These are phyloP conservation scores for Grus americana DNA, from an alignment of 2,113 vertebrate species.

Conservation along the genomic window DNA sequence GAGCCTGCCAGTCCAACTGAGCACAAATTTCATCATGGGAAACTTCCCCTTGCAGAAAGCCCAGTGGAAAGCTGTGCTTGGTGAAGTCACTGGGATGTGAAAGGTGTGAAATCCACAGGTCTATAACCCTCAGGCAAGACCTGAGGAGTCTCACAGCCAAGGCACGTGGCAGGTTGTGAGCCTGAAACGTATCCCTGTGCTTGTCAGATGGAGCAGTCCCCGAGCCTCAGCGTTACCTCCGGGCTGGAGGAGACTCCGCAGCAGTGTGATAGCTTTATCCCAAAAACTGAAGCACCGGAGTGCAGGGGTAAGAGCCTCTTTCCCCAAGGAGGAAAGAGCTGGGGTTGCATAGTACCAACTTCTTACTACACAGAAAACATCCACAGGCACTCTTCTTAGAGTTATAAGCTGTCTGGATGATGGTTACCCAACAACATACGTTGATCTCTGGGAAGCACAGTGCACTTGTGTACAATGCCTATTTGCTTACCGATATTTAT, in stretches of 20 bases:
- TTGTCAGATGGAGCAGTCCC: not conserved
- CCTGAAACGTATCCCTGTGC: accelerated
- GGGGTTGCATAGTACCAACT: not conserved
- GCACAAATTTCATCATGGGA: not conserved
- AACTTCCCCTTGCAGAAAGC: not conserved
- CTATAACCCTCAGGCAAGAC: not conserved
- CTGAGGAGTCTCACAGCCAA: not conserved
- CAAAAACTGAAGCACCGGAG: not conserved
- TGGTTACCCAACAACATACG: not conserved
- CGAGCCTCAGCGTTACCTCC: not conserved
- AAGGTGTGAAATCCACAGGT: not conserved
- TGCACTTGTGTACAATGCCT: not conserved
- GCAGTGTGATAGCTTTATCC: not conserved
- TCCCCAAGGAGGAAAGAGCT: not conserved
- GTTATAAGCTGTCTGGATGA: not conserved
- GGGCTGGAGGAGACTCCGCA: not conserved
- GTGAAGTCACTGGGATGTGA: not conserved
- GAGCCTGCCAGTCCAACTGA: not conserved
- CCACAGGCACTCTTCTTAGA: not conserved
- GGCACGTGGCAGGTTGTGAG: not conserved
- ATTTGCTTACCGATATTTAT: conserved; percentile 20
- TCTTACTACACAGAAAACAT: not conserved
- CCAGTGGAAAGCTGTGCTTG: not conserved
- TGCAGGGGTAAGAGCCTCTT: not conserved
- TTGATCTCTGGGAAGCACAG: not conserved